Evolutionary conservation across 1,140 invertebrate species (phyloP).

Genomic region (Mercenaria mercenaria): DNA sequence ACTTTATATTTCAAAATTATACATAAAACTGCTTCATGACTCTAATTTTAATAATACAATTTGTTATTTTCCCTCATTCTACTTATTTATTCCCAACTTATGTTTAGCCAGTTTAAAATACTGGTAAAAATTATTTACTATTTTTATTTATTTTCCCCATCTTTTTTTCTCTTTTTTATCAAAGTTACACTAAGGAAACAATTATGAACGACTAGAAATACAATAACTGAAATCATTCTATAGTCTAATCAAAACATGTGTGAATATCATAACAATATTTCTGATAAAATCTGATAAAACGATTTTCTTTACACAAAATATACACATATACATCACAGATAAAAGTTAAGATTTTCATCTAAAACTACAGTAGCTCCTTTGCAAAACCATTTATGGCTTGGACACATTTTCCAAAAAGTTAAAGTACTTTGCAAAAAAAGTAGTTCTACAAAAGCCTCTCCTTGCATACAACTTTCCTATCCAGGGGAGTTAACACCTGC

Average conservation of each 20-base stretch:
- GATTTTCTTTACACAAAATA: background rate
- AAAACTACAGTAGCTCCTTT: conserved; percentile 29
- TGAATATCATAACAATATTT: background rate
- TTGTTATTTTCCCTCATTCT: background rate
- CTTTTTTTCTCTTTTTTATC: background rate
- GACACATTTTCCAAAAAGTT: no score
- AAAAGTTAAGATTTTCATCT: conserved; percentile 42
- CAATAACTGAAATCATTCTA: background rate
- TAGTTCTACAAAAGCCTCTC: no score
- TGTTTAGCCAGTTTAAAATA: no score
- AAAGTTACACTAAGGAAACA: background rate
- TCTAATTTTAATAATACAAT: no score
- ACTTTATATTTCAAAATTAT: background rate
- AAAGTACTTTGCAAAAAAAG: no score
- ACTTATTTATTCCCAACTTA: no score
- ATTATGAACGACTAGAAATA: conserved; percentile 22
- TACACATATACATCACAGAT: conserved; percentile 35
- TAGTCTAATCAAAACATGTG: background rate
- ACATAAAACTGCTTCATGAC: no score
- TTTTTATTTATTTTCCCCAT: background rate
- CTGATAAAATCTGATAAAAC: conserved; percentile 36
- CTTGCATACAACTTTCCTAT: no score
- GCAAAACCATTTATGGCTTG: conserved; percentile 11
- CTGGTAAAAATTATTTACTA: no score
- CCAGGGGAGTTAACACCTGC: no score